Percentiles rank a stretch among this genome's conserved stretches.
Conservation (phyloP, 2,113 vertebrate genomes). For the Microcebus jonahi region DNA sequence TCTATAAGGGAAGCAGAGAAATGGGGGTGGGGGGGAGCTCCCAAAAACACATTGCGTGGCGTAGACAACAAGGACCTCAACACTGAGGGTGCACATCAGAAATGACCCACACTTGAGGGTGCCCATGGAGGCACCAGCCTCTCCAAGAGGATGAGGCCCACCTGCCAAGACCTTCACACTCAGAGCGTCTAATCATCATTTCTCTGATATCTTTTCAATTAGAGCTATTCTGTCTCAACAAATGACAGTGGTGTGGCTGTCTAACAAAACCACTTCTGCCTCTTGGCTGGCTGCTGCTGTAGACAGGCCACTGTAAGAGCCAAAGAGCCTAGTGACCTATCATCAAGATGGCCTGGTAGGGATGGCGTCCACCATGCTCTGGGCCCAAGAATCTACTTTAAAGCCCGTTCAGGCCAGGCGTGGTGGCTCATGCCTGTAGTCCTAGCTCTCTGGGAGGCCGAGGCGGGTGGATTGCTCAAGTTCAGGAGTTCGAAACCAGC, state of each 20-base stretch:
- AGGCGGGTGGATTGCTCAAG: too few relatives aligned
- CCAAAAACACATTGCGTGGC: neutral
- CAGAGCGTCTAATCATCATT: neutral
- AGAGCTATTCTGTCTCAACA: neutral
- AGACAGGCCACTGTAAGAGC: neutral
- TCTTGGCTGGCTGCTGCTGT: neutral
- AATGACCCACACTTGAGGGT: too few relatives aligned
- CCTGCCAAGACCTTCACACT: neutral
- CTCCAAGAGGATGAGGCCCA: neutral
- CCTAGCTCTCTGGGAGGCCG: too few relatives aligned
- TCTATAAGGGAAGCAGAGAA: neutral
- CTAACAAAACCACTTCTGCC: neutral
- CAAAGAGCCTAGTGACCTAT: neutral
- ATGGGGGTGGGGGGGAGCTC: too few relatives aligned
- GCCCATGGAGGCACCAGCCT: rapidly evolving
- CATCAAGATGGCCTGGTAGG: neutral
- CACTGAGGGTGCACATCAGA: neutral
- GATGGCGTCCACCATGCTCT: neutral
- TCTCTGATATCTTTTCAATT: neutral
- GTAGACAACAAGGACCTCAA: neutral
- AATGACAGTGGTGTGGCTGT: rapidly evolving
- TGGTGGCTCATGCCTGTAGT: too few relatives aligned
- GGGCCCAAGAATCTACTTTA: neutral
- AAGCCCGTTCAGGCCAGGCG: neutral
- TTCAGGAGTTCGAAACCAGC: too few relatives aligned